Evolutionary conservation across 2,113 vertebrate species (phyloP).

Genomic region (Calyptommatus sinebrachiatus): DNA sequence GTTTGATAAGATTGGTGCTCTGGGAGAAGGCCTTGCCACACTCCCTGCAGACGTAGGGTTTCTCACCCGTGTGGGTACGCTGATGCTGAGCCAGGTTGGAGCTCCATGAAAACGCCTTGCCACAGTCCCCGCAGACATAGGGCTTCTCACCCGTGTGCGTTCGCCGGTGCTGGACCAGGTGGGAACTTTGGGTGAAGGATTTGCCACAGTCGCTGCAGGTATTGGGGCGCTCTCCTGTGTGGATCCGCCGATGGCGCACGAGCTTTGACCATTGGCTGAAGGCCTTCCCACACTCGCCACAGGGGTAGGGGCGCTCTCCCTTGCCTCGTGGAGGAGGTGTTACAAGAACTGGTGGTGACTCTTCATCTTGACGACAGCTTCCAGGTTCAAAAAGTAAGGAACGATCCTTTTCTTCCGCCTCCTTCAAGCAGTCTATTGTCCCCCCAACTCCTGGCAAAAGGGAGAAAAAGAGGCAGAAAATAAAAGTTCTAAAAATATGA

Average conservation of each 20-base stretch:
- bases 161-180: conserved; percentile 32
- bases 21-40: conserved; percentile 37
- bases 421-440: neutral
- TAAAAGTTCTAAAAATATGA: neutral
- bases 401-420: neutral
- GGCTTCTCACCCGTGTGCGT: conserved; percentile 32
- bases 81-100: conserved; percentile 35
- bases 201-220: conserved; percentile 19
- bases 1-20: conserved; percentile 37
- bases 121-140: conserved; percentile 21
- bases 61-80: conserved; percentile 34
- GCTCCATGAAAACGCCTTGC: conserved; percentile 34
- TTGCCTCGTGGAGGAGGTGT: neutral
- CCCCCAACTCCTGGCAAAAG: neutral
- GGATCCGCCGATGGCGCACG: conserved; percentile 28
- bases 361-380: neutral
- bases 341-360: accelerated
- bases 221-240: conserved; percentile 30
- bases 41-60: conserved; percentile 25
- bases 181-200: conserved; percentile 34
- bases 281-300: conserved; percentile 19
- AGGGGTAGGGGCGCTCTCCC: conserved; percentile 16
- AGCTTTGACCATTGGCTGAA: conserved; percentile 36
- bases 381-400: neutral
- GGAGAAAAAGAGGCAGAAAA: neutral